Evolutionary conservation across 2,113 vertebrate genomes (phyloP), one percentile per base, ranked within the genome.

Genomic region (Serranochromis macrocephalus): DNA sequence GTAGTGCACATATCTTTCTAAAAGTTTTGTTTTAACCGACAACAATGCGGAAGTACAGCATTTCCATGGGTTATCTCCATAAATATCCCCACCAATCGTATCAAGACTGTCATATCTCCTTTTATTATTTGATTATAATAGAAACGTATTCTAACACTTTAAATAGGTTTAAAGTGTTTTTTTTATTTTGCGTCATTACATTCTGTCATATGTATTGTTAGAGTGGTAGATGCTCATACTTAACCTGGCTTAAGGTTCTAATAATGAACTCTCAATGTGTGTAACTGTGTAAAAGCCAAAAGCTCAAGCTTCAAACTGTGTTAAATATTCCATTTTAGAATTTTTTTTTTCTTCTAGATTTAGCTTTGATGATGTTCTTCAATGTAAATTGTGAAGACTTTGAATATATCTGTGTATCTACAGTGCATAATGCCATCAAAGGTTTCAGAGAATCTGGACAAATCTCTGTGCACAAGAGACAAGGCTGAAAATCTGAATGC

Each of bases 1-100:
- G 12, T 97, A 94, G 90, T 81, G 31, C 7, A 73, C 79, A 19
- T 9, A 33, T 9, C 31, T 80, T 53, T 83, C 75, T 55, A 58
- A 68, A 51, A 21, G 29, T 49, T 31, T 78, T n/a, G 26, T 49
- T 78, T 78, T 33, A 31, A 78, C 17, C 1, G 1, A 51, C 45
- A 8, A 31, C 24, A 78, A 31, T 12, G 45, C 9, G 7, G 16
- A 49, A 29, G 24, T 49, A 26, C 16, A 26, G 14, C 45, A 80
- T 71, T 61, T 38, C 61, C 12, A 63, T 9, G 57, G 40, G 68
- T 24, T 45, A 36, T 33, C n/a, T 36, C 12, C 4, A 45, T 78
- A 54, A 17, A 66, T 68, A 79, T 21, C n/a, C 6, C 47, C 17
- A 83, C 2, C 24, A 68, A 17, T 17, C 8, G 26, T 68, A 82